Percentiles rank a stretch among this genome's conserved stretches.
Evolutionary conservation across 2,113 vertebrate genomes (phyloP).

Genomic region (Apeltes quadracus): DNA sequence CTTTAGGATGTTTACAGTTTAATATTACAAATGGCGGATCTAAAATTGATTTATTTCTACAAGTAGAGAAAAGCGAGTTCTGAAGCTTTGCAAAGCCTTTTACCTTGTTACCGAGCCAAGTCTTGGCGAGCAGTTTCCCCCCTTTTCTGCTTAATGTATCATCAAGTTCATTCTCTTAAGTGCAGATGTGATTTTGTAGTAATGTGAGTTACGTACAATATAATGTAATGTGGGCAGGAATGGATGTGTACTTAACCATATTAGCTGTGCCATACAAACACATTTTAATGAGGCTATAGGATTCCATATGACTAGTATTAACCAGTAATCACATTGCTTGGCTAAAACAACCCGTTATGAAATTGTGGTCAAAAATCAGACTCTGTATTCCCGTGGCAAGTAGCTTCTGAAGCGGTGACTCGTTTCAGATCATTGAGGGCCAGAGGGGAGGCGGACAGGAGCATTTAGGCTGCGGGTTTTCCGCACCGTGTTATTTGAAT

Average conservation of each 20-base stretch:
- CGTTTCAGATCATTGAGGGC: constrained; percentile 30
- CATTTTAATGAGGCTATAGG: neutral
- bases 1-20: no score
- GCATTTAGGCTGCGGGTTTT: constrained; percentile 62
- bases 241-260: neutral
- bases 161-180: neutral
- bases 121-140: neutral
- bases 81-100: neutral
- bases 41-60: neutral
- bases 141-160: neutral
- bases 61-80: neutral
- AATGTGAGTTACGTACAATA: neutral
- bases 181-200: neutral
- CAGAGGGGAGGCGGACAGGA: constrained; percentile 43
- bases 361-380: constrained; percentile 20
- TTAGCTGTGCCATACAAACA: constrained; percentile 15
- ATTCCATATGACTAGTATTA: neutral
- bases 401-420: constrained; percentile 10
- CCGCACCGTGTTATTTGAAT: constrained; percentile 57
- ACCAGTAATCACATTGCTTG: constrained; percentile 17
- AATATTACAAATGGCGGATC: no score
- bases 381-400: constrained; percentile 1
- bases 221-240: neutral
- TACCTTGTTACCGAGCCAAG: neutral
- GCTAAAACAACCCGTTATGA: constrained; percentile 12